Evolutionary conservation across 2,113 vertebrate species (phyloP), one percentile per base, ranked within the genome.

Genomic region (Caretta caretta): DNA sequence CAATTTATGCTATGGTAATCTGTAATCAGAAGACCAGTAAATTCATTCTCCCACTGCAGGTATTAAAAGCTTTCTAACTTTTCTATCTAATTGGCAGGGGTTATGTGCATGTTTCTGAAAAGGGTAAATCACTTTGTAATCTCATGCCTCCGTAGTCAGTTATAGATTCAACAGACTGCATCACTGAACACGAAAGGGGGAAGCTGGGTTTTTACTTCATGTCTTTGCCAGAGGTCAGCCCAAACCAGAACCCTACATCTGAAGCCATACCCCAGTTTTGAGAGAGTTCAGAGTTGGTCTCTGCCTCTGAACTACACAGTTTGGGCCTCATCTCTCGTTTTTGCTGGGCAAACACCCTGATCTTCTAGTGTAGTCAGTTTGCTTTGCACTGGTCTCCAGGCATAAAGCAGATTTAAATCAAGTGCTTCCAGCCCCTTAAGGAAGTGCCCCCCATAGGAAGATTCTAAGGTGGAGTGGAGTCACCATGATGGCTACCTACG

Each of bases 131-230:
- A 51, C 14, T 16, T 92, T 97, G 94, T 91, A 97, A 91, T 92
- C 93, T 93, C 93, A 91, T 95, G 96, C 89, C 89, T 97, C 96
- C 94, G 93, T 91, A 97, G 96, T 96, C 96, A 95, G 96, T 97
- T 97, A 97, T 65, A 29, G 95, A 95, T 97, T 93, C 95, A 96
- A 96, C 97, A 97, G 93, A 81, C 57, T 0, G 84, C 0, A 3
- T n/a, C 12, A 10, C 97, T 87, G 83, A 96, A 85, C 94, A 91
- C 29, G 62, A 90, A 79, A 93, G 35, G 20, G 69, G n/a, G 24
- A 75, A 75, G n/a, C 20, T 24, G 50, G 29, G 59, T 86, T 92
- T 85, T 83, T 35, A 92, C 93, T 92, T 96, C 96, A 95, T 1
- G n/a, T 95, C 94, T 89, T 87, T 81, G 87, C 95, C 86, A 53